Evolutionary conservation across 2,113 vertebrate species (phyloP).

Genomic region (Lamprotornis superbus): DNA sequence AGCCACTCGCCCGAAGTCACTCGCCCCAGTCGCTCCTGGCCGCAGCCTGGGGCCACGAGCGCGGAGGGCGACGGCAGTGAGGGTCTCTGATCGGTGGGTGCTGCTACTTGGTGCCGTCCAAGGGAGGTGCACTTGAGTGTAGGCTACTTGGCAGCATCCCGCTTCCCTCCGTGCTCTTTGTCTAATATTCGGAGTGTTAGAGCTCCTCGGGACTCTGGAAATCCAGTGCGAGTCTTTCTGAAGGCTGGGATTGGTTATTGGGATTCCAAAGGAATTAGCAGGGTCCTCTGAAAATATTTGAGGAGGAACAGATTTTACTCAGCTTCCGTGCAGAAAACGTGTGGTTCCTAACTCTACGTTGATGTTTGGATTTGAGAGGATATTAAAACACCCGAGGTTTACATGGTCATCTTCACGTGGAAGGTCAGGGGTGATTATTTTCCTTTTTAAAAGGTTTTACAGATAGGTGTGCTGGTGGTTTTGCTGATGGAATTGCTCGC

Average conservation of each 20-base stretch:
- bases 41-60: rapidly evolving
- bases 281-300: not conserved
- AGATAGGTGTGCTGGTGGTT: not conserved
- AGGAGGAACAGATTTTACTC: not conserved
- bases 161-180: not conserved
- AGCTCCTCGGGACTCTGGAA: not conserved
- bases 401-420: not conserved
- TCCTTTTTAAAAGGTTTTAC: not conserved
- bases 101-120: not conserved
- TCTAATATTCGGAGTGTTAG: rapidly evolving
- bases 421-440: not conserved
- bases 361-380: not conserved
- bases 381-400: not conserved
- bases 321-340: not conserved
- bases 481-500: not conserved
- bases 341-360: not conserved
- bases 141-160: not conserved
- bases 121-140: not conserved
- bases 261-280: not conserved
- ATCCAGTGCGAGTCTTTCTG: not conserved
- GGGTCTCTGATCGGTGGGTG: rapidly evolving
- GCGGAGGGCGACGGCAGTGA: not conserved
- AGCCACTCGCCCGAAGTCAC: rapidly evolving
- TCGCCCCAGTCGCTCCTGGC: not conserved
- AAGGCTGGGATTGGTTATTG: not conserved